Evolutionary conservation across 2,888 invertebrate species (phyloP).

Genomic region (Acronicta aceris): DNA sequence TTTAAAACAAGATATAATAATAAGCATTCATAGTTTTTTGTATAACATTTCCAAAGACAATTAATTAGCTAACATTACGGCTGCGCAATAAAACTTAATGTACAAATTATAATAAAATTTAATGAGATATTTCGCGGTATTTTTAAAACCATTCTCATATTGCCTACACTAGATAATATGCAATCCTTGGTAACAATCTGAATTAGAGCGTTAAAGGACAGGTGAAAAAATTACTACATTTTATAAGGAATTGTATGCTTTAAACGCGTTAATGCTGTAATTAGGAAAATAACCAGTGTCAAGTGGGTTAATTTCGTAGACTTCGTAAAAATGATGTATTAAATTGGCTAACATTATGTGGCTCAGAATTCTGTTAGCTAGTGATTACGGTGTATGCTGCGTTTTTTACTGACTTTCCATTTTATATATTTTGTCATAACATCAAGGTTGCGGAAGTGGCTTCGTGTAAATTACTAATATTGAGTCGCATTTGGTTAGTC

Average conservation of each 20-base stretch:
- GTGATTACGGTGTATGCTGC: constrained; percentile 16
- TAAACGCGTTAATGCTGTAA: constrained; percentile 40
- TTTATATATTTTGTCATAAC: constrained; percentile 4
- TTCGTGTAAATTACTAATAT: too few relatives aligned
- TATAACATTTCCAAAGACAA: constrained; percentile 35
- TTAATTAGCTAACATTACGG: constrained; percentile 43
- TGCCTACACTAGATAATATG: constrained; percentile 60
- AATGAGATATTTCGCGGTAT: constrained; percentile 67
- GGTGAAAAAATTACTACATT: constrained; percentile 57
- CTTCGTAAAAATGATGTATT: constrained; percentile 18
- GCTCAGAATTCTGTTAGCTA: constrained; percentile 23
- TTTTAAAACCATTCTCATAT: constrained; percentile 68
- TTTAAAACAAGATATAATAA: background rate
- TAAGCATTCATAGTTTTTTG: constrained; percentile 5
- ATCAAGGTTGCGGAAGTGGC: too few relatives aligned
- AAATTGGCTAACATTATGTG: constrained; percentile 19
- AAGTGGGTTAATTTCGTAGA: constrained; percentile 30
- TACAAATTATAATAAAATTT: constrained; percentile 53
- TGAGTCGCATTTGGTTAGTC: too few relatives aligned
- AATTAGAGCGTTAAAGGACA: constrained; percentile 83
- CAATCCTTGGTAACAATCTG: constrained; percentile 76
- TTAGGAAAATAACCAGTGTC: constrained; percentile 51
- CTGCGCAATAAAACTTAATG: constrained; percentile 41
- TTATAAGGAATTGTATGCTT: constrained; percentile 55
- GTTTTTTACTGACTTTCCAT: constrained; percentile 21